Evolutionary conservation across 2,113 vertebrate genomes (phyloP), one percentile per base, ranked within the genome.

Genomic region (Trogon melanurus): DNA sequence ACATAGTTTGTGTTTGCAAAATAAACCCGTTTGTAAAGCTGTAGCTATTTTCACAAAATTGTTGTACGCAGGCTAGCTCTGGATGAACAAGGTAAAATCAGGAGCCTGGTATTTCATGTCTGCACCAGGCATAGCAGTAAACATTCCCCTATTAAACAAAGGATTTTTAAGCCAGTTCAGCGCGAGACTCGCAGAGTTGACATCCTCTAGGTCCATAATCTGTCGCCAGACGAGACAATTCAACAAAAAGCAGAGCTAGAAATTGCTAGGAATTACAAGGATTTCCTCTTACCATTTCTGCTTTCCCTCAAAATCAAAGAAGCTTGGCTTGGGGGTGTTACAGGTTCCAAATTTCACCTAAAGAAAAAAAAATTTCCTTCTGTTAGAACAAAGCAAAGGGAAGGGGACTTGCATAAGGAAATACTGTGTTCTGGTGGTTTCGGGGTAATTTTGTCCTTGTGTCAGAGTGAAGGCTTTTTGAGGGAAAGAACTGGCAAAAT

Each of bases 271-370:
- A 84, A 94, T 85, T 75, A 60, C 26, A 93, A 95, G n/a, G 72
- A 95, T 94, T 94, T 96, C 57, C 50, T 92, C 99, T 98, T 98
- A 99, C 99, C 99, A 99, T 98, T 99, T 99, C 93, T 99, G 99
- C 86, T 99, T 99, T 88, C 99, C 99, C 98, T 99, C 99, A 97
- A 99, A 99, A 96, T 99, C 99, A 94, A 99, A 99, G 97, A 99
- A 99, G 54, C 98, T 97, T 85, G 99, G 99, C 95, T 99, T 99
- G 80, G 98, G 92, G 91, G 98, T 98, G 91, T 99, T 99, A 95
- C 99, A 99, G 92, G 98, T 98, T 95, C 99, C 99, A 95, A 98
- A 98, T 97, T 99, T 99, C 74, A 98, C 99, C 99, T 99, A 95
- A 80, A 96, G 34, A 91, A 88, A 92, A 93, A 10, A 95, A 54